Conservation (phyloP, 2,113 vertebrate genomes). For the Bos javanicus region DNA sequence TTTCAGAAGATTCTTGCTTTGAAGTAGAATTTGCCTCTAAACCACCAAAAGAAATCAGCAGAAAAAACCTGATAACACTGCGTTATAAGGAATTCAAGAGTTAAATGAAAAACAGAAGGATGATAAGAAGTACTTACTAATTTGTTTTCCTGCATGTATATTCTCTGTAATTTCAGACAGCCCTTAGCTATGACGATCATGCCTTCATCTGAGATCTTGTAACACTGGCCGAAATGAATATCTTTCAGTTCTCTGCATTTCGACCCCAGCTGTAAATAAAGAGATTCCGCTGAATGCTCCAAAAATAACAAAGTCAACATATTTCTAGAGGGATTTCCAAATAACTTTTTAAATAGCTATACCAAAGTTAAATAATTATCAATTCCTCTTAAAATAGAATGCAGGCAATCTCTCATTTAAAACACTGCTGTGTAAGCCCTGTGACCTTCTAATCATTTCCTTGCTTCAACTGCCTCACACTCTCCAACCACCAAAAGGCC, state of each 20-base stretch:
- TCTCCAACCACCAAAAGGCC: background rate
- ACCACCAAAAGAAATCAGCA: background rate
- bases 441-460: background rate
- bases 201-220: conserved; percentile 96
- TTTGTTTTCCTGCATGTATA: conserved; percentile 99
- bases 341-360: background rate
- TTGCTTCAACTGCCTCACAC: background rate
- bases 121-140: conserved; percentile 85
- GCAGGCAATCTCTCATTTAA: background rate
- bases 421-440: background rate
- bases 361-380: background rate
- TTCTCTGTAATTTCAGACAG: conserved; percentile 94
- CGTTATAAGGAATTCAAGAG: background rate
- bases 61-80: background rate
- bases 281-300: conserved; percentile 50
- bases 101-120: background rate
- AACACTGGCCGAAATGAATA: conserved; percentile 98
- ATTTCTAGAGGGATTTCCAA: background rate
- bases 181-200: conserved; percentile 95
- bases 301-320: conserved; percentile 25
- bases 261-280: conserved; percentile 89
- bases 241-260: conserved; percentile 95
- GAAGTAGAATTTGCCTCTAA: background rate
- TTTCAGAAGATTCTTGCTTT: conserved; percentile 25
- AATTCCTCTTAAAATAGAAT: conserved; percentile 11